Evolutionary conservation across 2,797 vertebrate species (phyloP).

Genomic region (Platalea minor): DNA sequence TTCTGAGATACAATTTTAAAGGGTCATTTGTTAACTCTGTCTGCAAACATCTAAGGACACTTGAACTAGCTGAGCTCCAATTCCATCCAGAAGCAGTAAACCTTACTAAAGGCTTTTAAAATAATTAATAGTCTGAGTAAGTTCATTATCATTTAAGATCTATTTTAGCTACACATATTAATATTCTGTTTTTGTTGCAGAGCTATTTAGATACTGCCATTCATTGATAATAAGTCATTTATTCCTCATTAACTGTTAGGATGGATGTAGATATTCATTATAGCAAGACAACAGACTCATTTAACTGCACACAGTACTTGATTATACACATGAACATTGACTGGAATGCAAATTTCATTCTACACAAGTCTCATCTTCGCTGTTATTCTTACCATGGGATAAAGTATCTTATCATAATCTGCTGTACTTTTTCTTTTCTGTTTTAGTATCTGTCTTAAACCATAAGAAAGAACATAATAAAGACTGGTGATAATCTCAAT

Average conservation of each 20-base stretch:
- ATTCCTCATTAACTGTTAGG: constrained; percentile 79
- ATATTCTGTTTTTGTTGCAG: constrained; percentile 78
- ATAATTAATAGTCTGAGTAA: constrained; percentile 73
- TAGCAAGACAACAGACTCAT: constrained; percentile 77
- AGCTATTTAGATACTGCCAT: constrained; percentile 78
- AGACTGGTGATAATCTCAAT: background rate
- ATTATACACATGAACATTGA: constrained; percentile 61
- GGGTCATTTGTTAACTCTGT: background rate
- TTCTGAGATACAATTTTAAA: background rate
- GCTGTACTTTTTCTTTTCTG: background rate
- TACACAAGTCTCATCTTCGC: constrained; percentile 46
- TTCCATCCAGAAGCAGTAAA: constrained; percentile 46
- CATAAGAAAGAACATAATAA: background rate
- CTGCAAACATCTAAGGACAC: background rate
- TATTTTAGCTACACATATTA: constrained; percentile 75
- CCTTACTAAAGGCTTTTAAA: constrained; percentile 61
- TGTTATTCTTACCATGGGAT: constrained; percentile 35
- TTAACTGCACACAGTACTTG: constrained; percentile 73
- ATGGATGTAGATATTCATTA: constrained; percentile 79
- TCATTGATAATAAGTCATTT: constrained; percentile 81
- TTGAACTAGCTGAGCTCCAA: background rate
- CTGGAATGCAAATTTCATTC: constrained; percentile 72
- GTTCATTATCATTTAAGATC: constrained; percentile 77
- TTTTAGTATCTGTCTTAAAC: background rate
- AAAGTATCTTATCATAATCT: constrained; percentile 9